Base-by-base conservation (phyloP, 2,888 invertebrate species). In the Colostygia pectinataria region DNA sequence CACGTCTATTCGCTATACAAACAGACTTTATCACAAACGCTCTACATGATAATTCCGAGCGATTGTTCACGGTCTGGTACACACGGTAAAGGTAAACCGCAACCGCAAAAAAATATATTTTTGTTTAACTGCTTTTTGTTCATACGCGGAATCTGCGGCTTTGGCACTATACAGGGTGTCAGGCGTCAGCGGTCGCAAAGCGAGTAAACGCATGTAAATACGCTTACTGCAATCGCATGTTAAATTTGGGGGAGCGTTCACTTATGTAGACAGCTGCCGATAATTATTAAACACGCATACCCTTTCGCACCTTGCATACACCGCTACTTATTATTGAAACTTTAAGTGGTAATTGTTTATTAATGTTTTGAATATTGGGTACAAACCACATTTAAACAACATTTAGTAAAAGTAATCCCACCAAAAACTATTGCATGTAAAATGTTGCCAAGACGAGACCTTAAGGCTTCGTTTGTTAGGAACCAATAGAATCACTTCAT, bases 41-140 rank as follows among this genome's bases (percentile, higher is more conserved):
- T 79, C 75, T 78, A 83, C 83, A 81, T 85, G 84, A 83, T 87
- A 86, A 89, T 85, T 82, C 83, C 76, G 71, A 71, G 72, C 76
- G 80, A 86, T 88, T 84, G 83, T 89, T 85, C 87, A 88, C 78
- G 86, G 89, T 90, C 89, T 89, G 81, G 80, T 82, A 74, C 78
- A 79, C 81, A 65, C 68, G 67, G 79, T 74, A 85, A 85, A 87
- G 84, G 83, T 80, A 77, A 82, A 81, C 85, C 88, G 83, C 83
- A 76, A 83, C 84, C 86, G 71, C 85, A 84, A 84, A 87, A 38
- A 83, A 83, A 78, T 74, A 78, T 74, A 80, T 83, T 85, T 85
- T 82, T 85, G 81, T 87, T 85, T 81, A 77, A 79, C 71, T 61
- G 66, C 69, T 73, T 81, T 83, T 82, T 82, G 78, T 85, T 78